These are phyloP conservation scores for Philhelius pedissequus DNA, from an alignment of 2,888 invertebrate species.

Conservation along the genomic window DNA sequence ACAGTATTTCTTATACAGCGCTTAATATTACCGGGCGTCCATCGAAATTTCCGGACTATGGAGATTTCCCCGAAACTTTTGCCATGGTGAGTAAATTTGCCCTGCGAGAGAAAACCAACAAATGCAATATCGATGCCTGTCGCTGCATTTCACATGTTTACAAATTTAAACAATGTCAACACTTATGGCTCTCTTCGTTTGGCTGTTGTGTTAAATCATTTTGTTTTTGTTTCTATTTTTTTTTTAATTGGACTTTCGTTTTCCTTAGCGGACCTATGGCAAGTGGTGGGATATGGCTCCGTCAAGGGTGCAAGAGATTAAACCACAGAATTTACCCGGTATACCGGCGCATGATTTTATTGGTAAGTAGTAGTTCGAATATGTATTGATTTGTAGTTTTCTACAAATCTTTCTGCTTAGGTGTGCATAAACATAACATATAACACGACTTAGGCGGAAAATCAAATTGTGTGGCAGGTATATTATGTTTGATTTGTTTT, in stretches of 20 bases:
- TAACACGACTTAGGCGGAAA: not conserved
- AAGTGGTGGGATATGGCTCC: slow-evolving; percentile 91
- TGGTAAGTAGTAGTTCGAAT: slow-evolving; percentile 80
- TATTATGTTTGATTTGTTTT: not conserved
- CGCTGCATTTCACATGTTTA: not conserved
- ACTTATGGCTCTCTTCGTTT: not conserved
- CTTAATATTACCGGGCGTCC: slow-evolving; percentile 91
- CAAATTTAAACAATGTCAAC: slow-evolving; percentile 3
- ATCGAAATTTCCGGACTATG: slow-evolving; percentile 92
- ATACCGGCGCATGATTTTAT: slow-evolving; percentile 89
- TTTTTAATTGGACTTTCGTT: slow-evolving; percentile 4
- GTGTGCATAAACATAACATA: not conserved
- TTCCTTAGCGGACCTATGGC: slow-evolving; percentile 88
- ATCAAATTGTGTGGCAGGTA: not conserved
- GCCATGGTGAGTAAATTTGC: slow-evolving; percentile 85
- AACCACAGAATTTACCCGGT: slow-evolving; percentile 85
- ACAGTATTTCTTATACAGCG: slow-evolving; percentile 92
- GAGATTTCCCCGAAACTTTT: slow-evolving; percentile 94
- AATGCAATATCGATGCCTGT: not conserved
- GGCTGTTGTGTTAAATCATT: not conserved
- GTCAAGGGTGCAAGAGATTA: slow-evolving; percentile 84
- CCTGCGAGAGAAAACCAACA: slow-evolving; percentile 16
- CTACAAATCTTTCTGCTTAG: too few species aligned
- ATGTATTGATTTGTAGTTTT: not conserved
- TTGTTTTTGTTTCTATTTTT: not conserved